Evolutionary conservation across 2,113 vertebrate genomes (phyloP), one percentile per base, ranked within the genome.

Genomic region (Excalfactoria chinensis): DNA sequence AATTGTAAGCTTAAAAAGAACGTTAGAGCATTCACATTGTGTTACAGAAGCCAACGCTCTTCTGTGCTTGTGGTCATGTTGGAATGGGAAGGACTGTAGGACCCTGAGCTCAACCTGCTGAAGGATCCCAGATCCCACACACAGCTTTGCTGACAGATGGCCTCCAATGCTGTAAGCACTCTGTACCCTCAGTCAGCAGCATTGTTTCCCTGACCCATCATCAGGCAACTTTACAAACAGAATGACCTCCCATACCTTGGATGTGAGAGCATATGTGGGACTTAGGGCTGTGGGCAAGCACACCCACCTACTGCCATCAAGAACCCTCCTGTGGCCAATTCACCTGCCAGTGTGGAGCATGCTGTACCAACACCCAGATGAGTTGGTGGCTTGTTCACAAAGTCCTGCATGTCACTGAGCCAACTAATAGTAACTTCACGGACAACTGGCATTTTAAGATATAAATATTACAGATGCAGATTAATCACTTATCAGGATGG

Each of bases 301-400:
- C 28, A 72, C 46, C 25, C 11, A 46, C 8, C 71, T 44, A 28
- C 9, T 72, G 34, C 25, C n/a, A 32, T 0, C 6, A n/a, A 43
- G 44, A 17, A 9, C 15, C 13, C 23, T 6, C 20, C 9, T 7
- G 13, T 34, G 48, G 32, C 67, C 75, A 73, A 3, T 22, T 62
- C 32, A 84, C 3, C 64, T n/a, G 20, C 41, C 30, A n/a, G 41
- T 9, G 15, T n/a, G 41, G 41, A 67, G 41, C 0, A 6, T 0
- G 0, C 13, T 11, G 20, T 48, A 18, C 23, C 55, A 88, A 60
- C 21, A 62, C 30, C 26, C 17, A 73, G n/a, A 66, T 10, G 12
- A n/a, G 66, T n/a, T 4, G 15, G 11, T 55, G 56, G 67, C 26
- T 66, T 0, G 6, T 46, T 67, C 32, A 17, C 0, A 1, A 91